These are phyloP conservation scores for Mola mola DNA, from an alignment of 2,113 vertebrate species.

Conservation along the genomic window DNA sequence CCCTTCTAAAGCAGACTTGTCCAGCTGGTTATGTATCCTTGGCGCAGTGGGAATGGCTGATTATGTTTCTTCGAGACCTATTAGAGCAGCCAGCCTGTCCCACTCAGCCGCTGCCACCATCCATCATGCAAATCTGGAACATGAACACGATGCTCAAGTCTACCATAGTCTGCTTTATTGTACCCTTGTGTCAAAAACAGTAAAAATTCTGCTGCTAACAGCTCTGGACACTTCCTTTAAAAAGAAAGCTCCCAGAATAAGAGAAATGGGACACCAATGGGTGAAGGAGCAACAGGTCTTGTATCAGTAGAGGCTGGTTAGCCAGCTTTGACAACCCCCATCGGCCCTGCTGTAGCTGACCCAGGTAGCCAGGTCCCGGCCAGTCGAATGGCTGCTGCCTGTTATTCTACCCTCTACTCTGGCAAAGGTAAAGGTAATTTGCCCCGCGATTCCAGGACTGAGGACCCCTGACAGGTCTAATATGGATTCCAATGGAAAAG, in stretches of 20 bases:
- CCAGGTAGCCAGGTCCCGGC: conserved; percentile 52
- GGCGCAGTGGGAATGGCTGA: conserved; percentile 66
- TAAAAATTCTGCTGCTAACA: conserved; percentile 71
- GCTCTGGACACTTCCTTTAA: conserved; percentile 68
- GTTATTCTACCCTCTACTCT: conserved; percentile 64
- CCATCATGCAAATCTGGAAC: conserved; percentile 80
- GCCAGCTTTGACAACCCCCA: conserved; percentile 57
- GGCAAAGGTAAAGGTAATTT: conserved; percentile 65
- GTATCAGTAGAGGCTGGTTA: conserved; percentile 57
- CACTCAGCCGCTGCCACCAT: conserved; percentile 68
- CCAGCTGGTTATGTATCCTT: conserved; percentile 72
- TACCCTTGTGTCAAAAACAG: conserved; percentile 63
- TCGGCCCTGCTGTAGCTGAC: conserved; percentile 63
- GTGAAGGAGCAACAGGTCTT: conserved; percentile 59
- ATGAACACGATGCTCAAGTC: conserved; percentile 52
- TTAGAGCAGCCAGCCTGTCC: conserved; percentile 77
- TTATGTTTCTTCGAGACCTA: conserved; percentile 78
- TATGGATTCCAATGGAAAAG: conserved; percentile 64
- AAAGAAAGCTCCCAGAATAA: conserved; percentile 50
- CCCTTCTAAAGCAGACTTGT: conserved; percentile 43
- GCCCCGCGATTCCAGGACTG: conserved; percentile 37
- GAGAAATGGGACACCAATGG: conserved; percentile 69
- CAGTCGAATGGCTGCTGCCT: conserved; percentile 45
- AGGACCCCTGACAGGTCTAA: conserved; percentile 57
- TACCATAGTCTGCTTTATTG: conserved; percentile 59